Conservation (phyloP, 2,113 vertebrate species). For the Oreotrochilus melanogaster region DNA sequence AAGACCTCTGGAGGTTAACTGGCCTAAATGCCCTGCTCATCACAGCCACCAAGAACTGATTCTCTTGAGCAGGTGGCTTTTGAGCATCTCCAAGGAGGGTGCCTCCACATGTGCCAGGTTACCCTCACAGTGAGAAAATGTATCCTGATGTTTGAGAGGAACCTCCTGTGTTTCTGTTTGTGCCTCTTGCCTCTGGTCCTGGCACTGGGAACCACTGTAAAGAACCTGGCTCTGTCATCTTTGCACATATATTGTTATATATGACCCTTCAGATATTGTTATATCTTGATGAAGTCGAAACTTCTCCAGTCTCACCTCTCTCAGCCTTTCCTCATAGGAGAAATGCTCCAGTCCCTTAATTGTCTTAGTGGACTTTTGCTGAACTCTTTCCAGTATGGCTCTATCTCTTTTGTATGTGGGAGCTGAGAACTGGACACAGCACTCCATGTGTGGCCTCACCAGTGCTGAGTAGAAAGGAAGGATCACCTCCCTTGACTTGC, state of each 20-base stretch:
- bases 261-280: neutral
- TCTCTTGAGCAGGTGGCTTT: neutral
- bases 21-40: neutral
- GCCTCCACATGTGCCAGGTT: neutral
- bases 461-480: neutral
- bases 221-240: neutral
- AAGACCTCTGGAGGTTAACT: neutral
- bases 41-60: neutral
- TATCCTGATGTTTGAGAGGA: neutral
- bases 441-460: neutral
- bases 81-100: neutral
- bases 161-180: neutral
- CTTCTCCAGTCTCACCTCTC: neutral
- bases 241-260: neutral
- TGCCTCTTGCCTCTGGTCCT: neutral
- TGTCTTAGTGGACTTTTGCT: neutral
- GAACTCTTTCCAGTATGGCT: neutral
- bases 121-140: neutral
- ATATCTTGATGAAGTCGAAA: neutral
- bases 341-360: neutral
- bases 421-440: neutral
- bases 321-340: neutral
- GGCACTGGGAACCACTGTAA: neutral
- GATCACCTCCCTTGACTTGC: neutral
- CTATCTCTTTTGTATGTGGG: neutral